Evolutionary conservation across 2,113 vertebrate species (phyloP).

Genomic region (Furnarius figulus): DNA sequence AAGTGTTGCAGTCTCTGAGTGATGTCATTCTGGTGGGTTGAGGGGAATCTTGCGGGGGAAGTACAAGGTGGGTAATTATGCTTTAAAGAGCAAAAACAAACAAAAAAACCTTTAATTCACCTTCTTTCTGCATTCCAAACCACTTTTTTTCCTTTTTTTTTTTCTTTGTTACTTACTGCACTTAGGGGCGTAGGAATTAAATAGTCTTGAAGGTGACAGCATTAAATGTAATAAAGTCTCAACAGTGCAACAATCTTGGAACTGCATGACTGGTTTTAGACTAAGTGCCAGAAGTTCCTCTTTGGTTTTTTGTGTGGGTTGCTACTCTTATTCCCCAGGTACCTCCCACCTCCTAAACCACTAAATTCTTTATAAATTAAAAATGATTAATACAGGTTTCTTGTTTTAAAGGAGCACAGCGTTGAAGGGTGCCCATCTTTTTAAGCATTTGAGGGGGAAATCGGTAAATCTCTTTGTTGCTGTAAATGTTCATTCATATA

Average conservation of each 20-base stretch:
- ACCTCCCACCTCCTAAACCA: constrained; percentile 62
- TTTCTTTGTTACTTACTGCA: background rate
- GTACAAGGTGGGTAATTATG: background rate
- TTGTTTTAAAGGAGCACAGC: constrained; percentile 28
- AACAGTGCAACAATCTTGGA: constrained; percentile 8
- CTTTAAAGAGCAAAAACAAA: constrained; percentile 21
- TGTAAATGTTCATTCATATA: constrained; percentile 42
- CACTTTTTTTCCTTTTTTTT: background rate
- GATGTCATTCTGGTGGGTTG: background rate
- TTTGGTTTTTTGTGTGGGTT: constrained; percentile 68
- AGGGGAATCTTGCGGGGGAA: background rate
- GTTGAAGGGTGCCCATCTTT: background rate
- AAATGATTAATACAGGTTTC: constrained; percentile 6
- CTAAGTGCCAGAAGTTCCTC: constrained; percentile 40
- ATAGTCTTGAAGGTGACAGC: constrained; percentile 22
- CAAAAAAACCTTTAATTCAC: background rate
- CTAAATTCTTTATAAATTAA: constrained; percentile 61
- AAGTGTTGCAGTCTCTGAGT: background rate
- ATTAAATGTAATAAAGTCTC: constrained; percentile 44
- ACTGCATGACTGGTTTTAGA: constrained; percentile 49
- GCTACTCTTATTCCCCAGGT: constrained; percentile 64
- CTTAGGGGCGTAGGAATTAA: constrained; percentile 18
- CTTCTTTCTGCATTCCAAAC: background rate
- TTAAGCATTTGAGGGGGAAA: background rate
- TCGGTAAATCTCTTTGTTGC: constrained; percentile 55